These are phyloP conservation scores for Craniophora ligustri DNA, from an alignment of 2,888 invertebrate species.

Conservation along the genomic window DNA sequence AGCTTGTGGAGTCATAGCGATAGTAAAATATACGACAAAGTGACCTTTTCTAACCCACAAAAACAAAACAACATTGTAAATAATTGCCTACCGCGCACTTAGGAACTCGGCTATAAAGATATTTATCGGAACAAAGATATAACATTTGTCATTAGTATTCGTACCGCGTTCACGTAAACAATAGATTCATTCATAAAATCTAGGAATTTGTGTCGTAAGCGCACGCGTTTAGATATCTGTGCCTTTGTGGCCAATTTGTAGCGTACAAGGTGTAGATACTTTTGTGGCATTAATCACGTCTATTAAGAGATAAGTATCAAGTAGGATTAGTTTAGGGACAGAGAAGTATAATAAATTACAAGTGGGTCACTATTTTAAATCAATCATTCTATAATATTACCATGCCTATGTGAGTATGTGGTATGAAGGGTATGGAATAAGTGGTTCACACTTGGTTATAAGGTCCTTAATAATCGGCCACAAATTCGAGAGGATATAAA, in stretches of 20 bases:
- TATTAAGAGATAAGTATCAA: too few relatives aligned
- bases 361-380: too few relatives aligned
- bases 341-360: too few relatives aligned
- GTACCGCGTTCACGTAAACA: slow-evolving; percentile 55
- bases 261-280: slow-evolving; percentile 5
- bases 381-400: too few relatives aligned
- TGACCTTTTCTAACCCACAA: not conserved
- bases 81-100: not conserved
- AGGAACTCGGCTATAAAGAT: slow-evolving; percentile 30
- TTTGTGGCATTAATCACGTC: not conserved
- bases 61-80: not conserved
- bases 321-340: too few relatives aligned
- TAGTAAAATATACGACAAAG: not conserved
- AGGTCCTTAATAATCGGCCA: too few relatives aligned
- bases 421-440: too few relatives aligned
- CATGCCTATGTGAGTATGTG: too few relatives aligned
- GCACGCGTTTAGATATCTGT: slow-evolving; percentile 12
- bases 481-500: too few relatives aligned
- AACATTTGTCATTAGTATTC: slow-evolving; percentile 56
- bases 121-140: slow-evolving; percentile 37
- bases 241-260: slow-evolving; percentile 21
- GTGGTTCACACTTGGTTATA: too few relatives aligned
- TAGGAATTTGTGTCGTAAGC: slow-evolving; percentile 55
- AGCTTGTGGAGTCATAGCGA: too few relatives aligned
- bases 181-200: slow-evolving; percentile 76